phyloP scores from a whole-genome alignment of 2,113 vertebrate species.

The Hippocampus abdominalis region DNA sequence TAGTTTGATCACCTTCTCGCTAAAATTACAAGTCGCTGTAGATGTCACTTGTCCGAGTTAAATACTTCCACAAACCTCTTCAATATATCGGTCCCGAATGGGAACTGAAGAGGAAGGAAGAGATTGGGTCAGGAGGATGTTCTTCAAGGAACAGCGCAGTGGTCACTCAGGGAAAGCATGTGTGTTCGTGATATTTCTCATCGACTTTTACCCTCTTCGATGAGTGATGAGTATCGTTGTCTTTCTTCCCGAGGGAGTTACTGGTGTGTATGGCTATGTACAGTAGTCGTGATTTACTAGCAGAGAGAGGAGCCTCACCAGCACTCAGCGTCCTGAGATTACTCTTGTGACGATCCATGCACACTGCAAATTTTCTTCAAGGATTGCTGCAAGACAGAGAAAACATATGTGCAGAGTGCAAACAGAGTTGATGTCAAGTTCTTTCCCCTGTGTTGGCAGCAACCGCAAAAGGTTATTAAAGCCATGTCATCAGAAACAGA shows the following conservation, averaged over 20 bases:
- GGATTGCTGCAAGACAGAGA: constrained; percentile 12
- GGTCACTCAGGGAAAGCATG: constrained; percentile 46
- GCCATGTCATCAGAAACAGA: not conserved
- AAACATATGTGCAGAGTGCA: constrained; percentile 13
- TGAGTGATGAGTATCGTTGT: constrained; percentile 64
- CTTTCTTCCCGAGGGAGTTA: constrained; percentile 15
- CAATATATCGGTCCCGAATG: constrained; percentile 40
- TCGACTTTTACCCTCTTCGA: constrained; percentile 31
- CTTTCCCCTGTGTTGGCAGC: not conserved
- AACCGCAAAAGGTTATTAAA: not conserved
- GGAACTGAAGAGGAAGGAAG: constrained; percentile 38
- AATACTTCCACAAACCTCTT: constrained; percentile 30
- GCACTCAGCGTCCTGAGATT: constrained; percentile 45
- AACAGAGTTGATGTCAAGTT: constrained; percentile 11
- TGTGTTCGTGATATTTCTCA: constrained; percentile 41
- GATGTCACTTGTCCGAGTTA: constrained; percentile 16
- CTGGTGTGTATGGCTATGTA: constrained; percentile 43
- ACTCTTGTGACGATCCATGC: constrained; percentile 3
- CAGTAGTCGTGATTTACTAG: constrained; percentile 61
- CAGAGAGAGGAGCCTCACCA: constrained; percentile 31
- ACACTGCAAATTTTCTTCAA: constrained; percentile 25
- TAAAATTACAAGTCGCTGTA: constrained; percentile 33
- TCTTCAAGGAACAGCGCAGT: constrained; percentile 45
- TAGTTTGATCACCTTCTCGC: constrained; percentile 8
- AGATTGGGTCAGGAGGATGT: constrained; percentile 57